Conservation (phyloP, 2,113 vertebrate species). For the Protomyctophum bolini region DNA sequence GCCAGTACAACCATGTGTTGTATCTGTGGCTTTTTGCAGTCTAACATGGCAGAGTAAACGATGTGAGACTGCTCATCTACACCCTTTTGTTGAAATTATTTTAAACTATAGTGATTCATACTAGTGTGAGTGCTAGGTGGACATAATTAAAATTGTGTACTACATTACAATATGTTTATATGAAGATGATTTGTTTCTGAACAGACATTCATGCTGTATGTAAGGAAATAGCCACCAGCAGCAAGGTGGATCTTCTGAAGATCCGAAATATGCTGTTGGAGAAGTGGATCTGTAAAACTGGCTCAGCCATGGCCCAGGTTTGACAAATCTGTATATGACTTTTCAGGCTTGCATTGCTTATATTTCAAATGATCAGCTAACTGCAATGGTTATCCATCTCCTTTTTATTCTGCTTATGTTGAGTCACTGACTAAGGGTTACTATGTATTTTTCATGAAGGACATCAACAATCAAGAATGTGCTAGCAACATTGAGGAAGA, state of each 20-base stretch:
- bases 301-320: slow-evolving; percentile 75
- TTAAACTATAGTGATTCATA: too few species aligned
- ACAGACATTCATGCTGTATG: slow-evolving; percentile 89
- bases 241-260: slow-evolving; percentile 87
- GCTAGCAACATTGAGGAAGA: slow-evolving; percentile 83
- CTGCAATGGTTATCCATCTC: background rate
- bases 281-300: slow-evolving; percentile 89
- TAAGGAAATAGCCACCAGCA: slow-evolving; percentile 89
- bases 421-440: background rate
- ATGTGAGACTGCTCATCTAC: too few species aligned
- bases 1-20: background rate
- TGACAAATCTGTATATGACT: slow-evolving; percentile 26
- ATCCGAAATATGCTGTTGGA: slow-evolving; percentile 87
- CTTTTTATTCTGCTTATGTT: background rate
- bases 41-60: background rate
- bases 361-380: background rate
- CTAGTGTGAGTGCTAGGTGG: background rate
- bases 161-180: background rate
- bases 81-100: too few species aligned
- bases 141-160: background rate
- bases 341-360: background rate
- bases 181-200: background rate
- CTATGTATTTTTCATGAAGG: slow-evolving; percentile 53
- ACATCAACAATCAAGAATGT: slow-evolving; percentile 74
- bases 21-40: background rate